Base-by-base conservation (phyloP, 2,888 invertebrate species). In the Gryllus longicercus region DNA sequence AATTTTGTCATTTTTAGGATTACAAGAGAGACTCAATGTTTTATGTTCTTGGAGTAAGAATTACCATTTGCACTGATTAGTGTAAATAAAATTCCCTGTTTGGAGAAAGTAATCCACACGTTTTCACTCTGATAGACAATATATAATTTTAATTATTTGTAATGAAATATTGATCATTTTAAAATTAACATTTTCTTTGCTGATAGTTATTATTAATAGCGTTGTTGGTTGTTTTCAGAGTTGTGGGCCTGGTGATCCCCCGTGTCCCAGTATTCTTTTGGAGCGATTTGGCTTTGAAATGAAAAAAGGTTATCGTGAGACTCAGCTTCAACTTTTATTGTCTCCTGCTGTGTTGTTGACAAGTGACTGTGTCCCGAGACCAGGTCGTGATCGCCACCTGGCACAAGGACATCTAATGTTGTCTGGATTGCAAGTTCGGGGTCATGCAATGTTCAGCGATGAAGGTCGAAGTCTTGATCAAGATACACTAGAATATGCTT, bases 261-360 rank as follows among this genome's bases (percentile, higher is more conserved):
- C 97, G 0, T 98, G 98, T 86, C 98, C 97, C 0, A 93, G 95
- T 11, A 91, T 96, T 82, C 87, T 96, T 25, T 91, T 96, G 76
- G 98, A 98, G 87, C 90, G 97, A 82, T 92, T 99, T 83, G 97
- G 96, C 2, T 98, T 99, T 87, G 99, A 99, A 90, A 95, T 99
- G 95, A 95, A 96, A 86, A 99, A 99, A 87, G 91, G 93, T 25
- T 98, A 94, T 86, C 91, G 92, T 82, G 98, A 98, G 87, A 98
- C 97, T 0, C 93, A 95, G 84, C 89, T 99, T 11, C 99, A 99
- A 86, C 90, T 99, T 0, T 87, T 96, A 10, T 88, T 96, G 0
- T 97, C 97, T 83, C 98, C 98, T 0, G 93, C 96, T 1, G 94
- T 96, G 84, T 88, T 98, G 83, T 90, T 96, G 11, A 91, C 94